These are phyloP conservation scores for Morelia viridis DNA, from an alignment of 2,797 vertebrate species.

Conservation along the genomic window DNA sequence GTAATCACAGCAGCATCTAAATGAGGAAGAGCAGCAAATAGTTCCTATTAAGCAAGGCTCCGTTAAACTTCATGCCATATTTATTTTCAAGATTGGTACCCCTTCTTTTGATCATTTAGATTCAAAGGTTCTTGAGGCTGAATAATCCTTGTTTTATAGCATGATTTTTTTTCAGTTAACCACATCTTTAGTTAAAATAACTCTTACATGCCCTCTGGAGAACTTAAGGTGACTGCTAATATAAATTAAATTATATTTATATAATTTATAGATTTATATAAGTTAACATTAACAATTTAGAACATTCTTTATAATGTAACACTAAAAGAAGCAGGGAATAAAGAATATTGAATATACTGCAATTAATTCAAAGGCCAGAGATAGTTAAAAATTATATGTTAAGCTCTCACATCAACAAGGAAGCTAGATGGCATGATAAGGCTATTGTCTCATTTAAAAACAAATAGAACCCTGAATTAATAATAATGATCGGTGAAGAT, in stretches of 20 bases:
- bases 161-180: background rate
- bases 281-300: background rate
- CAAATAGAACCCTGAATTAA: background rate
- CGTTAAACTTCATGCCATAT: background rate
- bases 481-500: background rate
- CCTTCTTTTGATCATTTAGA: background rate
- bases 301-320: background rate
- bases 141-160: background rate
- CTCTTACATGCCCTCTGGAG: background rate
- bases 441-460: background rate
- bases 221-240: background rate
- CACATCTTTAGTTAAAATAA: background rate
- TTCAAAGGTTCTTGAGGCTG: background rate
- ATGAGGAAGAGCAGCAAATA: background rate
- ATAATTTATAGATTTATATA: background rate
- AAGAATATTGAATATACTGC: background rate
- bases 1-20: background rate
- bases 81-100: background rate
- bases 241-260: background rate
- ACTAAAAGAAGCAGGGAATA: background rate
- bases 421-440: too few relatives aligned
- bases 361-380: background rate
- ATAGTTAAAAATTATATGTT: background rate
- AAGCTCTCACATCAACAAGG: background rate
- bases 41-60: background rate